Evolutionary conservation across 2,797 vertebrate species (phyloP).

Genomic region (Eulemur coronatus): DNA sequence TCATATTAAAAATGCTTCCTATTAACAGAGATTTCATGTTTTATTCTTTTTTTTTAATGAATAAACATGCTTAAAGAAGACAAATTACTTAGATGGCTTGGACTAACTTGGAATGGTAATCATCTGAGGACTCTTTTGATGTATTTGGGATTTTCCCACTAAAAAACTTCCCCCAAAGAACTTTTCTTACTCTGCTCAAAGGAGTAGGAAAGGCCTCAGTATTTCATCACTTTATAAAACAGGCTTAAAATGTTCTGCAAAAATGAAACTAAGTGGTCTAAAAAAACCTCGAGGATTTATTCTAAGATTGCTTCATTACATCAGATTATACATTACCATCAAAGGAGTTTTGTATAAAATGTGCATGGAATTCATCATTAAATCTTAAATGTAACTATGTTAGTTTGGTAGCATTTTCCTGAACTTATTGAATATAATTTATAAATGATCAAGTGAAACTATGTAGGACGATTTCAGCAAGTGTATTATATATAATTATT

Average conservation of each 20-base stretch:
- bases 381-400: background rate
- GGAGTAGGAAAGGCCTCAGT: background rate
- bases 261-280: background rate
- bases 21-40: background rate
- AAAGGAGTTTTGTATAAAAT: background rate
- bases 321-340: background rate
- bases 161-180: background rate
- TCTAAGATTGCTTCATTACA: background rate
- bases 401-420: background rate
- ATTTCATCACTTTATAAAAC: constrained; percentile 18
- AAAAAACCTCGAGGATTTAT: background rate
- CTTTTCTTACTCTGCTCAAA: background rate
- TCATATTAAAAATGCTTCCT: background rate
- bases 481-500: background rate
- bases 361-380: background rate
- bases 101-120: background rate
- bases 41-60: background rate
- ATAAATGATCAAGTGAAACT: background rate
- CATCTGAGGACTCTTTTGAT: background rate
- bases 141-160: background rate
- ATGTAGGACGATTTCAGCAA: background rate
- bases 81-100: background rate
- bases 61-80: background rate
- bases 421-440: background rate
- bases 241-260: background rate